Base-by-base conservation (phyloP, 2,797 vertebrate species). In the Sphaeramia orbicularis region DNA sequence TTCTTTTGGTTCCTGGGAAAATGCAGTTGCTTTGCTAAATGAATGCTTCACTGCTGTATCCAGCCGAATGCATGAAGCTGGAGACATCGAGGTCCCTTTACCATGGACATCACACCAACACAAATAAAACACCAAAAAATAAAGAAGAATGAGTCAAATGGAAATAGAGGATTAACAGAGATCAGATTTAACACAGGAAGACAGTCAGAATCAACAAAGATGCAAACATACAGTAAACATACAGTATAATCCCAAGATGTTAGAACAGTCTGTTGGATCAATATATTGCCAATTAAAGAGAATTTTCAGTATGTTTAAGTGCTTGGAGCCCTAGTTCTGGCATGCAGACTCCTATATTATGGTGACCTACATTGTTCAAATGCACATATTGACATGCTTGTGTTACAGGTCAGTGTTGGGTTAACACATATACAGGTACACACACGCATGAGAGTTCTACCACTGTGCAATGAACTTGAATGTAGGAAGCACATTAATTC, bases 1-100 rank as follows among this genome's bases (percentile, higher is more conserved):
- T 78, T 78, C 67, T 40, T 87, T 72, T 60, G 56, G 68, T 78
- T 74, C 54, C 49, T 77, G 83, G 74, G 85, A 86, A 89, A 86
- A 76, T 58, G 41, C 47, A 53, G 51, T 74, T 54, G 71, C 74
- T 77, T 43, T 27, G 19, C 27, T 52, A 50, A 75, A 24, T 19
- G 48, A 70, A 38, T n/a, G 13, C 36, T 30, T 48, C 10, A 41
- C 19, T 57, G 30, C 24, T 54, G 73, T 30, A 38, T 68, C 66
- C 41, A 84, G 57, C 67, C 78, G 21, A 21, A 21, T 21, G 19
- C 47, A 58, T 41, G 54, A 16, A 54, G 16, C 4, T 27, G 38
- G 48, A 77, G 24, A 62, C 2, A 10, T 49, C 57, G 13, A 10
- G 10, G 41, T 30, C 21, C n/a, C 8, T 19, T 44, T 4, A 44